phyloP scores from a whole-genome alignment of 2,888 invertebrate species.

The Brenthis daphne region DNA sequence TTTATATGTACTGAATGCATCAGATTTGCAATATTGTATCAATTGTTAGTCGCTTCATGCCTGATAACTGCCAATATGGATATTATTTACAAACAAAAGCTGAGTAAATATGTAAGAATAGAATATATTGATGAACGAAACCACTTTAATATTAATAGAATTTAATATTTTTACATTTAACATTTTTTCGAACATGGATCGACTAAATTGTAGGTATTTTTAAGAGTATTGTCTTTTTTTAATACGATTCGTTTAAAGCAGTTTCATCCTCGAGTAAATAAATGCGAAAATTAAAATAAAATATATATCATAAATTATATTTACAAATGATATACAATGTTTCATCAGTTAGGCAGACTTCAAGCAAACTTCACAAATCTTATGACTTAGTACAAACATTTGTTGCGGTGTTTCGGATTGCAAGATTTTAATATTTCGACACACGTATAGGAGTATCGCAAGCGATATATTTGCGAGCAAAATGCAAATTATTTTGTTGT shows the following conservation, averaged over 20 bases:
- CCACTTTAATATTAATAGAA: not conserved
- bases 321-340: slow-evolving; percentile 56
- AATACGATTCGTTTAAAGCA: not conserved
- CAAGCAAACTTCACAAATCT: slow-evolving; percentile 39
- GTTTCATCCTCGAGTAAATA: not conserved
- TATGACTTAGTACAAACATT: slow-evolving; percentile 11
- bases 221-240: not conserved
- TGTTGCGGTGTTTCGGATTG: slow-evolving; percentile 9
- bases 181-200: no score
- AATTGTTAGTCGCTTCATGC: slow-evolving; percentile 77
- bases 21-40: slow-evolving; percentile 54
- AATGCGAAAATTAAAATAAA: slow-evolving; percentile 13
- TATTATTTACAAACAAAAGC: slow-evolving; percentile 74
- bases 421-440: not conserved
- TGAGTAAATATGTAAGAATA: slow-evolving; percentile 47
- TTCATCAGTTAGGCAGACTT: slow-evolving; percentile 81
- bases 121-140: slow-evolving; percentile 46
- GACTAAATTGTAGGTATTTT: no score
- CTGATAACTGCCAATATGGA: slow-evolving; percentile 54
- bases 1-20: slow-evolving; percentile 77
- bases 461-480: slow-evolving; percentile 60
- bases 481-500: slow-evolving; percentile 54
- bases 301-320: slow-evolving; percentile 24
- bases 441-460: slow-evolving; percentile 36
- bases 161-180: no score